Evolutionary conservation across 2,888 invertebrate species (phyloP), one percentile per base, ranked within the genome.

Genomic region (Conchocele bisecta): DNA sequence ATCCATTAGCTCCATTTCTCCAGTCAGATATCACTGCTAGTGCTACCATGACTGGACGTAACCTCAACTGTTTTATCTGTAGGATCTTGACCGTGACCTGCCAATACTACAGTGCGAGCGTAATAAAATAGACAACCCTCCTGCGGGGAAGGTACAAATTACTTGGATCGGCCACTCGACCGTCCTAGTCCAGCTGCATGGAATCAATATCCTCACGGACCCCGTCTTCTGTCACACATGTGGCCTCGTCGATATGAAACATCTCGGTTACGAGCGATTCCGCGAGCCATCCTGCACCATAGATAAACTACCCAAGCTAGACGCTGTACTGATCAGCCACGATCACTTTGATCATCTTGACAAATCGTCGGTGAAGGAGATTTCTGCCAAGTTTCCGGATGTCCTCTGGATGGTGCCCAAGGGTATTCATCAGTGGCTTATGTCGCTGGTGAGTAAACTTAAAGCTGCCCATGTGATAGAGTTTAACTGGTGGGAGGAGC

Each of bases 331-430:
- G 7, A 92, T 92, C 65, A 91, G 91, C 33, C 92, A 92, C 77
- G 91, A 91, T 79, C 92, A 92, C 81, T 93, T 91, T 73, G 92
- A 92, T 81, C 92, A 92, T 84, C 80, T 93, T 44, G 92, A 92
- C 72, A 60, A 56, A 13, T 24, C 68, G 28, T 81, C 88, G 17
- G 88, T 91, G 1, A 65, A 56, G 11, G 54, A 75, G 20, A 78
- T 91, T 24, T 83, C 86, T 71, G 26, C 44, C 26, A 63, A 35
- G n/a, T 70, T 64, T 54, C 48, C 58, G 4, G n/a, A 72, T 22
- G 46, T 61, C 2, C 64, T 54, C 33, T 79, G 78, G 78, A 75
- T 57, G 54, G 69, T 79, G 22, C 46, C 92, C 0, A 60, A 84
- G 59, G 92, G 91, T 5, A 77, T 91, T 41, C 84, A 79, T 35